Evolutionary conservation across 2,888 invertebrate species (phyloP).

Genomic region (Spialia ferax): DNA sequence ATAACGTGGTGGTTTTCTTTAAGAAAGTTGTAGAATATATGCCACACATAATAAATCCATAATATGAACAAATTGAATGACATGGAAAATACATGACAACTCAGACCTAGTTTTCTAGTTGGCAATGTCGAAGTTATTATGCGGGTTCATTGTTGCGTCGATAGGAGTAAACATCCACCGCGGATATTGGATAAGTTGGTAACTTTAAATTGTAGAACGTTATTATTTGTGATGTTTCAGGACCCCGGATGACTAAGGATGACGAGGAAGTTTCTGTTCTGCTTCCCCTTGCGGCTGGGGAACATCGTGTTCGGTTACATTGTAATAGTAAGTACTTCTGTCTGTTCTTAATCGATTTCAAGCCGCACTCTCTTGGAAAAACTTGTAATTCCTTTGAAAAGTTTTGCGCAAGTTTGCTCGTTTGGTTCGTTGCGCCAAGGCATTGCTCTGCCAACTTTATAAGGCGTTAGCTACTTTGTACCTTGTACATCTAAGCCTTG

Average conservation of each 20-base stretch:
- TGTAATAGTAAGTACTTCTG: slow-evolving; percentile 71
- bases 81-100: slow-evolving; percentile 10
- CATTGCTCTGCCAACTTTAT: slow-evolving; percentile 11
- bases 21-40: background rate
- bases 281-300: slow-evolving; percentile 77
- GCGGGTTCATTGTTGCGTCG: slow-evolving; percentile 26
- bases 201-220: slow-evolving; percentile 25
- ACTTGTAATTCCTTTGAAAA: slow-evolving; percentile 29
- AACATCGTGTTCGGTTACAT: slow-evolving; percentile 80
- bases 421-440: background rate
- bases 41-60: background rate
- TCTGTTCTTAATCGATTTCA: slow-evolving; percentile 32
- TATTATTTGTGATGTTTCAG: slow-evolving; percentile 58
- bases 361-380: slow-evolving; percentile 16
- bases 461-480: no score
- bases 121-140: slow-evolving; percentile 19
- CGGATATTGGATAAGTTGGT: slow-evolving; percentile 28
- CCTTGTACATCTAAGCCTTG: no score
- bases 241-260: slow-evolving; percentile 66
- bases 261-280: slow-evolving; percentile 81
- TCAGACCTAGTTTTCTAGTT: slow-evolving; percentile 17
- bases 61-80: background rate
- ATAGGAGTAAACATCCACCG: slow-evolving; percentile 15
- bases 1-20: background rate
- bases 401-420: slow-evolving; percentile 7